phyloP scores from a whole-genome alignment of 1,140 invertebrate genomes.

The Colletes gigas region DNA sequence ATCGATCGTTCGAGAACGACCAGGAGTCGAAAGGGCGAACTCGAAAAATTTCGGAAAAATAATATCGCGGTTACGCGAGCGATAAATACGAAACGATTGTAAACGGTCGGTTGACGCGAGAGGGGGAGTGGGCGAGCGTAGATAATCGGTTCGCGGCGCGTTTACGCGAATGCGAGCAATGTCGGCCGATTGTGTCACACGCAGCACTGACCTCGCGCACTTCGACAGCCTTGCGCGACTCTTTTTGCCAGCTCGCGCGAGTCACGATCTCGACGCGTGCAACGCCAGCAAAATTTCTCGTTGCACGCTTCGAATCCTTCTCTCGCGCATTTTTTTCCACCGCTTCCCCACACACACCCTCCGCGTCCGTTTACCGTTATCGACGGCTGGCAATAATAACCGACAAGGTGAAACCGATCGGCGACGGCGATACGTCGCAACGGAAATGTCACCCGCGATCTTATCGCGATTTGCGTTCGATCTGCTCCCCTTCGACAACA shows the following conservation, averaged over 20 bases:
- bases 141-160: conserved; percentile 21
- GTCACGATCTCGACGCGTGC: conserved; percentile 26
- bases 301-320: neutral
- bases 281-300: neutral
- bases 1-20: no score
- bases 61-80: no score
- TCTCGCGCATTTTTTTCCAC: neutral
- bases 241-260: conserved; percentile 17
- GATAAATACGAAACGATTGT: neutral
- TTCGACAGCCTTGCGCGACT: conserved; percentile 25
- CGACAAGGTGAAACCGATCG: conserved; percentile 50
- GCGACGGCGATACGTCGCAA: neutral
- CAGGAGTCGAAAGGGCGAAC: no score
- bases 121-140: neutral
- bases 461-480: conserved; percentile 42
- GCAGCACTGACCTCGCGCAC: conserved; percentile 56
- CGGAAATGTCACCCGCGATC: conserved; percentile 60
- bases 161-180: conserved; percentile 28
- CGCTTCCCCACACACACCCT: no score
- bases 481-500: conserved; percentile 52
- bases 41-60: no score
- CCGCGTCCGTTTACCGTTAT: conserved; percentile 28
- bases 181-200: conserved; percentile 55
- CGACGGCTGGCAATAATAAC: conserved; percentile 19
- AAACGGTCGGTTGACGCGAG: neutral